These are phyloP conservation scores for Triops longicaudatus DNA, from an alignment of 1,140 invertebrate genomes.

Conservation along the genomic window DNA sequence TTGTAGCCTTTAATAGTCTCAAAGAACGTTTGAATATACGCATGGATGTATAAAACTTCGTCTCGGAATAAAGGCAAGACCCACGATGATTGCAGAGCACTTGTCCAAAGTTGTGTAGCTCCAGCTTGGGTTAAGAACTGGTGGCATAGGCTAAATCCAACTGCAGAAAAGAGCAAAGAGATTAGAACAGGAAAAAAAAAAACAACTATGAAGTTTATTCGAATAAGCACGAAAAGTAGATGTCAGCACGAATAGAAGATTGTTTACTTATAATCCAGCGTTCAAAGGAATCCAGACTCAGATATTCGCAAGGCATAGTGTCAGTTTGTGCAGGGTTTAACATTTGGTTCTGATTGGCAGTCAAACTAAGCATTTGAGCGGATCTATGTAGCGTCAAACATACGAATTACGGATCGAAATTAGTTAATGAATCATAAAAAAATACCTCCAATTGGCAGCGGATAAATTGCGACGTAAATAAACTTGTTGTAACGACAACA, in stretches of 20 bases:
- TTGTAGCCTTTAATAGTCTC: slow-evolving; percentile 91
- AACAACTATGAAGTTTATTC: slow-evolving; percentile 20
- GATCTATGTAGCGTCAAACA: slow-evolving; percentile 43
- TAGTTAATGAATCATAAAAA: neutral
- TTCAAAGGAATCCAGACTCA: slow-evolving; percentile 90
- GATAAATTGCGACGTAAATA: slow-evolving; percentile 83
- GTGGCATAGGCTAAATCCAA: slow-evolving; percentile 86
- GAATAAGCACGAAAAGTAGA: slow-evolving; percentile 16
- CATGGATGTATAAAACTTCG: slow-evolving; percentile 93
- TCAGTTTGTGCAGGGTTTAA: slow-evolving; percentile 90
- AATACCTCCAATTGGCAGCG: slow-evolving; percentile 81
- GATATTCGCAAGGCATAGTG: slow-evolving; percentile 92
- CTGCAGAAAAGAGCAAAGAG: slow-evolving; percentile 40
- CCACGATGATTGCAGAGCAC: slow-evolving; percentile 85
- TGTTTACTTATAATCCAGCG: slow-evolving; percentile 84
- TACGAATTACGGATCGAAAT: neutral
- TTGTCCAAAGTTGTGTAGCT: slow-evolving; percentile 80
- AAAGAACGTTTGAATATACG: slow-evolving; percentile 86
- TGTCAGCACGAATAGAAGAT: neutral
- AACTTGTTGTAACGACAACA: slow-evolving; percentile 76
- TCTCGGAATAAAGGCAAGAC: slow-evolving; percentile 91
- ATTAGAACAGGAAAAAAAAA: no score
- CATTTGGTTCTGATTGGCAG: slow-evolving; percentile 81
- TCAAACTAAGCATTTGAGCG: slow-evolving; percentile 86
- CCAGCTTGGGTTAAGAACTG: slow-evolving; percentile 55